Conservation (phyloP, 2,797 vertebrate species). For the Sarcophilus harrisii region DNA sequence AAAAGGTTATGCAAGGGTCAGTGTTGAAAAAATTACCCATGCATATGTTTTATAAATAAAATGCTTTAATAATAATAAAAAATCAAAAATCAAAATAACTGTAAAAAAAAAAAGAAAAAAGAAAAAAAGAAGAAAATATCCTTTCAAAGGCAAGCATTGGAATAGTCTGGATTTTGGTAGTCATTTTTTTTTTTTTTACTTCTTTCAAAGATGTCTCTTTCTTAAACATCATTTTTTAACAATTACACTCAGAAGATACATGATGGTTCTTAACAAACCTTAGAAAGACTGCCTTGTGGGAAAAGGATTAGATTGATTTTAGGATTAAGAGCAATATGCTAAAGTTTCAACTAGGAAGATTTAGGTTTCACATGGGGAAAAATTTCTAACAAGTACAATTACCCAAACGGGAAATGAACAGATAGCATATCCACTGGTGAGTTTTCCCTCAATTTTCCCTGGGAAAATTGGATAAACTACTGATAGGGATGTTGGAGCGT, state of each 20-base stretch:
- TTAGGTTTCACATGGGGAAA: background rate
- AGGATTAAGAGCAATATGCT: background rate
- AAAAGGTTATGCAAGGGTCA: no score
- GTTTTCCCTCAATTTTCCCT: background rate
- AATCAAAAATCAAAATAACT: no score
- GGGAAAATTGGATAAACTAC: background rate
- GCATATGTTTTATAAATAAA: no score
- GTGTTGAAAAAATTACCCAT: no score
- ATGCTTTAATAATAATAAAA: no score
- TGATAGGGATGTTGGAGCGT: background rate
- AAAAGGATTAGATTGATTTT: background rate
- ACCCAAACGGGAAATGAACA: background rate
- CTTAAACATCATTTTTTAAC: no score
- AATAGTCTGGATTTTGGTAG: no score
- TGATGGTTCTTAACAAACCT: background rate
- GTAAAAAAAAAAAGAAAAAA: no score
- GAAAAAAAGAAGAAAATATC: no score
- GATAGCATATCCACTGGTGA: background rate
- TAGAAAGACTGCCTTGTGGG: background rate
- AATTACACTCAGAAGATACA: background rate
- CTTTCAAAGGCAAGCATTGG: no score
- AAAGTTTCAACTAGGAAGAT: background rate
- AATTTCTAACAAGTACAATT: background rate
- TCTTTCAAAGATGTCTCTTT: no score
- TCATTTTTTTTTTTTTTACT: no score